Evolutionary conservation across 2,113 vertebrate species (phyloP), one percentile per base, ranked within the genome.

Genomic region (Chloroceryle aenea): DNA sequence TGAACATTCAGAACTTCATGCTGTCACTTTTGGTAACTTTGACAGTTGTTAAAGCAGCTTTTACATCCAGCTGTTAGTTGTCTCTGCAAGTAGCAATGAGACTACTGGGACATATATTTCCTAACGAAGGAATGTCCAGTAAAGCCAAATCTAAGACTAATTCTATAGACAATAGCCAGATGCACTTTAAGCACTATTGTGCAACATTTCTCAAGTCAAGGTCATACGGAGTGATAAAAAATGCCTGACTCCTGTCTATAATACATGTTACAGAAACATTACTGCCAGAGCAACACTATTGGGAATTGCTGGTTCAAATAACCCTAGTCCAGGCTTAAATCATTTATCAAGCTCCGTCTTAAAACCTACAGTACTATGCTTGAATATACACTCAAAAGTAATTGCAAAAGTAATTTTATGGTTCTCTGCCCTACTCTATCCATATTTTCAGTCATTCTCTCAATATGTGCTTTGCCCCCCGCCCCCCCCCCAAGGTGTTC

Each of bases 211-310:
- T 75, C n/a, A 56, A 40, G 85, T 29, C 73, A 95, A 91, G 87
- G 84, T 88, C 72, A 77, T 38, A 80, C 6, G n/a, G 26, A 69
- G 10, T 45, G 40, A 89, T 91, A 91, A 79, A 94, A 91, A 85
- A 89, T 73, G 27, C 59, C 30, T 19, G 22, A 66, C 55, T 22
- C 45, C 53, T 80, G 22, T 62, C 59, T 77, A 56, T 48, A 53
- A 29, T 45, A 21, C 30, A 75, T 38, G 34, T 87, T 78, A 89
- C n/a, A 87, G 91, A 96, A 95, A 72, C 53, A 82, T 87, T 94
- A 25, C 63, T 78, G 82, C n/a, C 45, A 66, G 66, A 80, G 69
- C 32, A 87, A 43, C 78, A 69, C 78, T 76, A 64, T 12, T 76
- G 66, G 69, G 75, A 94, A 79, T 36, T 87, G 45, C 36, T 76